Evolutionary conservation across 2,888 invertebrate species (phyloP).

Genomic region (Aleiodes alternator): DNA sequence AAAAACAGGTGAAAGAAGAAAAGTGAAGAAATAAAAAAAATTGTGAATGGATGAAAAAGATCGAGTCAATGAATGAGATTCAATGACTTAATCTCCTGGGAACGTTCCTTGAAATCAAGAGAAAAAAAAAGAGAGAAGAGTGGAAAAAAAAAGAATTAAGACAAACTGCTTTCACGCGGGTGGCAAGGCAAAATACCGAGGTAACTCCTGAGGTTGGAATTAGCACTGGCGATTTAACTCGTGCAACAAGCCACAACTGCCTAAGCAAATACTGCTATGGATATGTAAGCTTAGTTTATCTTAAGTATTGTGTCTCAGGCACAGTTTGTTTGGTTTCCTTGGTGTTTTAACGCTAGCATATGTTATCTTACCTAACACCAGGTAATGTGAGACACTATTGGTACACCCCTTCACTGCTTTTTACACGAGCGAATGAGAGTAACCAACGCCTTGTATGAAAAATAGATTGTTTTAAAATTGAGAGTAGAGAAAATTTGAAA

Average conservation of each 20-base stretch:
- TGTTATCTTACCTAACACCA: no score
- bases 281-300: no score
- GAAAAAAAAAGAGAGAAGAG: background rate
- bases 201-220: background rate
- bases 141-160: no score
- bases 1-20: background rate
- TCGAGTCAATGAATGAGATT: background rate
- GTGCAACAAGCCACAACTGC: background rate
- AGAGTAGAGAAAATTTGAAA: no score
- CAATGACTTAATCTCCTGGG: slow-evolving; percentile 14
- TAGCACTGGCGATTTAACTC: background rate
- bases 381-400: no score
- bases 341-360: no score
- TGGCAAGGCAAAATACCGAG: background rate
- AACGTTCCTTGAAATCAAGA: background rate
- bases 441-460: no score
- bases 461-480: no score
- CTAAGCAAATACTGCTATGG: no score
- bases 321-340: background rate
- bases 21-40: background rate
- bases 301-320: background rate
- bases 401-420: no score
- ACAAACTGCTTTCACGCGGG: slow-evolving; percentile 1
- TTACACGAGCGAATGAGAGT: no score
- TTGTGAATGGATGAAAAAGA: slow-evolving; percentile 1